Conservation (phyloP, 1,140 invertebrate species). For the Phocides pigmalion region DNA sequence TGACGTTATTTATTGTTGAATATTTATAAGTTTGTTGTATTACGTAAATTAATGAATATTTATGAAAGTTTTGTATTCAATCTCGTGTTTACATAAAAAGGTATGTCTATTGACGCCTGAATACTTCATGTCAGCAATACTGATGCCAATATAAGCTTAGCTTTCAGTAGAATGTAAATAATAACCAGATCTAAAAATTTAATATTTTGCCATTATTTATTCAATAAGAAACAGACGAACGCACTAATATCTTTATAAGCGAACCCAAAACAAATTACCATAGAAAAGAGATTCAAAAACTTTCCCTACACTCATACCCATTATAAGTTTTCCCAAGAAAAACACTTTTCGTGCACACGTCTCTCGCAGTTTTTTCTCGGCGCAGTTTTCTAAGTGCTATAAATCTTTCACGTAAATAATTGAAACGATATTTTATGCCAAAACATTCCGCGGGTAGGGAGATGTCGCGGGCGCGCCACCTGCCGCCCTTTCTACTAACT, state of each 20-base stretch:
- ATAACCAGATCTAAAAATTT: too few relatives aligned
- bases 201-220: conserved; percentile 37
- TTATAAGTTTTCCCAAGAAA: conserved; percentile 82
- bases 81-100: too few relatives aligned
- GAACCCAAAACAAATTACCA: conserved; percentile 81
- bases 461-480: conserved; percentile 67
- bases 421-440: conserved; percentile 84
- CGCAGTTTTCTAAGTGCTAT: conserved; percentile 82
- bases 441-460: conserved; percentile 80
- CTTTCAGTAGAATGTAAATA: too few relatives aligned
- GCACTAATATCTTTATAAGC: conserved; percentile 72
- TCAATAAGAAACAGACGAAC: conserved; percentile 44
- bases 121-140: too few relatives aligned
- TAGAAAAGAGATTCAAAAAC: conserved; percentile 81
- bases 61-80: too few relatives aligned
- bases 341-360: conserved; percentile 82
- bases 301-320: conserved; percentile 79
- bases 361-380: conserved; percentile 79
- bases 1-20: conserved; percentile 25
- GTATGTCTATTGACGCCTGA: too few relatives aligned
- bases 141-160: too few relatives aligned
- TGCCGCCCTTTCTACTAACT: conserved; percentile 73
- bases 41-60: not conserved
- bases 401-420: conserved; percentile 84
- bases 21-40: conserved; percentile 22